Percentiles rank a stretch among this genome's conserved stretches.
Evolutionary conservation across 2,113 vertebrate species (phyloP).

Genomic region (Halcyon senegalensis): DNA sequence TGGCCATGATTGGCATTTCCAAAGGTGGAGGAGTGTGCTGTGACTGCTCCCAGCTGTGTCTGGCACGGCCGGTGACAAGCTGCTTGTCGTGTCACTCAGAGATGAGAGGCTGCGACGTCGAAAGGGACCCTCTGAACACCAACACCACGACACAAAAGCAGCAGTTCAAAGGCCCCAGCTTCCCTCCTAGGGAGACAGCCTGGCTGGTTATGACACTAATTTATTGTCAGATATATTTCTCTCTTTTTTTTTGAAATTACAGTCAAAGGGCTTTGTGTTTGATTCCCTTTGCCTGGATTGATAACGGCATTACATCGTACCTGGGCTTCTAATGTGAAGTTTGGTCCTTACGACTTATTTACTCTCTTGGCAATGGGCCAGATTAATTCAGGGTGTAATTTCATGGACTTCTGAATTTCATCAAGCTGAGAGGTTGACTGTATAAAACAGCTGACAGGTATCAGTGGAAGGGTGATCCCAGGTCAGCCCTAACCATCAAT

Average conservation of each 20-base stretch:
- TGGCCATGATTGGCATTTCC: slow-evolving; percentile 26
- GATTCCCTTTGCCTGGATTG: background rate
- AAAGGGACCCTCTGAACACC: slow-evolving; percentile 43
- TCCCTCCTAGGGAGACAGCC: slow-evolving; percentile 21
- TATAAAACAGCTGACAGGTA: slow-evolving; percentile 32
- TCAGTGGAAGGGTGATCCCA: background rate
- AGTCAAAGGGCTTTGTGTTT: background rate
- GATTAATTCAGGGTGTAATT: slow-evolving; percentile 45
- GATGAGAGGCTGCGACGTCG: slow-evolving; percentile 43
- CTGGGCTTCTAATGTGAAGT: background rate
- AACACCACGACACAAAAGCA: background rate
- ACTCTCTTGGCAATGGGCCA: background rate
- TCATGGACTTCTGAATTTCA: slow-evolving; percentile 49
- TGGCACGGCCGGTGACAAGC: slow-evolving; percentile 36
- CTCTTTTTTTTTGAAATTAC: background rate
- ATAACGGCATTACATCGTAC: background rate
- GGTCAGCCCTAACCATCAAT: background rate
- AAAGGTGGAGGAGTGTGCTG: background rate
- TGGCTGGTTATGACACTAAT: slow-evolving; percentile 37
- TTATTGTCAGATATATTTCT: slow-evolving; percentile 9
- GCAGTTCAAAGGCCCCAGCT: slow-evolving; percentile 57
- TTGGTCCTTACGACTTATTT: background rate
- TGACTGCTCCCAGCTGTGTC: background rate
- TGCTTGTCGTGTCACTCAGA: background rate
- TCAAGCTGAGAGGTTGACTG: background rate